phyloP scores from a whole-genome alignment of 2,888 invertebrate species.

The Philonicus albiceps region DNA sequence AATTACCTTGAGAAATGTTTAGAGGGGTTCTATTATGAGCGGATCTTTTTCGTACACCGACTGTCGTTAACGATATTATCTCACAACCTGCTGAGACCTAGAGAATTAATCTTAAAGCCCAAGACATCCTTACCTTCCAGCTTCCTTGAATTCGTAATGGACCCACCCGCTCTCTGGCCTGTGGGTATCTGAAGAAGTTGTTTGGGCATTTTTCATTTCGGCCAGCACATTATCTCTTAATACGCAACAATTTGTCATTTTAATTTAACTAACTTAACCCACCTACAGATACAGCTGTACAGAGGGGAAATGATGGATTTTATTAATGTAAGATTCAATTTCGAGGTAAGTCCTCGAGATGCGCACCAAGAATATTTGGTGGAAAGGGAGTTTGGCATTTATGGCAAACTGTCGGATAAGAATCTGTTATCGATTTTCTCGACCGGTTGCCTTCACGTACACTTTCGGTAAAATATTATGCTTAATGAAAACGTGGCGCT shows the following conservation, averaged over 20 bases:
- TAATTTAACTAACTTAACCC: slow-evolving; percentile 18
- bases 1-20: slow-evolving; percentile 23
- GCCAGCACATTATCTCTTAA: slow-evolving; percentile 37
- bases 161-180: neutral
- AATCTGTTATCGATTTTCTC: neutral
- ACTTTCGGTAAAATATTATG: slow-evolving; percentile 10
- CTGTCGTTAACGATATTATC: slow-evolving; percentile 33
- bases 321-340: slow-evolving; percentile 25
- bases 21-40: neutral
- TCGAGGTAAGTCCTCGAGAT: neutral
- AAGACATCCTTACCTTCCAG: neutral
- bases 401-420: neutral
- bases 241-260: slow-evolving; percentile 27
- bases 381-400: neutral
- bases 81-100: slow-evolving; percentile 9
- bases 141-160: neutral
- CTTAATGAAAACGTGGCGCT: slow-evolving; percentile 4
- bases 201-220: slow-evolving; percentile 3
- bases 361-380: neutral
- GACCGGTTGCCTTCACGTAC: slow-evolving; percentile 5
- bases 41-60: slow-evolving; percentile 20
- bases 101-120: slow-evolving; percentile 16
- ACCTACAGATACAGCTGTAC: neutral
- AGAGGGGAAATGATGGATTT: neutral
- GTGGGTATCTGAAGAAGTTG: neutral